Evolutionary conservation across 2,797 vertebrate genomes (phyloP).

Genomic region (Anas flavirostris): DNA sequence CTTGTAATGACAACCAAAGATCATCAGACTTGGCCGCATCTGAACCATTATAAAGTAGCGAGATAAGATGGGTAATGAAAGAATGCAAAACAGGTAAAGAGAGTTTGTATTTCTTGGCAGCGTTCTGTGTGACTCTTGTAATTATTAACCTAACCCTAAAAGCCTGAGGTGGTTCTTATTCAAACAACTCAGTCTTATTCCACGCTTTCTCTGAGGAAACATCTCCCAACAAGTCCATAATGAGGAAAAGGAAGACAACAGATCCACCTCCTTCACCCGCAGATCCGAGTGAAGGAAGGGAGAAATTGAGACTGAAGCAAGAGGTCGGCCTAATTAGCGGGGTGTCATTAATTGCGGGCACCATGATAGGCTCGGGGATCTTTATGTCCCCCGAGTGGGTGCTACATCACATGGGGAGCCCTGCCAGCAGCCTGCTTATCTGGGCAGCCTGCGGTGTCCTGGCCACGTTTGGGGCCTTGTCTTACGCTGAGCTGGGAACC

Average conservation of each 20-base stretch:
- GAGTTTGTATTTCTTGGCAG: not conserved
- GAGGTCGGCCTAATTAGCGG: constrained; percentile 86
- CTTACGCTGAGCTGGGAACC: constrained; percentile 89
- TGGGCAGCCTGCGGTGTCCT: constrained; percentile 87
- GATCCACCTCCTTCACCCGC: not conserved
- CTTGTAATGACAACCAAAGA: not conserved
- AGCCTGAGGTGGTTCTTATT: not conserved
- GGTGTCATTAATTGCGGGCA: constrained; percentile 86
- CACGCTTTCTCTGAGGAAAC: not conserved
- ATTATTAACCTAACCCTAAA: constrained; percentile 71
- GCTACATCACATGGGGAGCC: constrained; percentile 82
- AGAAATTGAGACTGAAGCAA: constrained; percentile 78
- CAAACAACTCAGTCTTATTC: not conserved
- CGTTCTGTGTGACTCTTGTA: not conserved
- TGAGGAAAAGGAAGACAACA: constrained; percentile 14
- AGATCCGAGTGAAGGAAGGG: constrained; percentile 12
- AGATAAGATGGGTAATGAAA: not conserved
- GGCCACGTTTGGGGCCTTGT: constrained; percentile 81
- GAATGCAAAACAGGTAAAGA: not conserved
- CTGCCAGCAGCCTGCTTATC: constrained; percentile 85
- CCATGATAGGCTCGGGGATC: constrained; percentile 90
- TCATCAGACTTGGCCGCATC: not conserved
- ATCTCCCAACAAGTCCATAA: not conserved
- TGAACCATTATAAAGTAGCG: not conserved
- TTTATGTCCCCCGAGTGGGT: constrained; percentile 91